phyloP scores from a whole-genome alignment of 2,888 invertebrate genomes.

The Parasteatoda lunata region DNA sequence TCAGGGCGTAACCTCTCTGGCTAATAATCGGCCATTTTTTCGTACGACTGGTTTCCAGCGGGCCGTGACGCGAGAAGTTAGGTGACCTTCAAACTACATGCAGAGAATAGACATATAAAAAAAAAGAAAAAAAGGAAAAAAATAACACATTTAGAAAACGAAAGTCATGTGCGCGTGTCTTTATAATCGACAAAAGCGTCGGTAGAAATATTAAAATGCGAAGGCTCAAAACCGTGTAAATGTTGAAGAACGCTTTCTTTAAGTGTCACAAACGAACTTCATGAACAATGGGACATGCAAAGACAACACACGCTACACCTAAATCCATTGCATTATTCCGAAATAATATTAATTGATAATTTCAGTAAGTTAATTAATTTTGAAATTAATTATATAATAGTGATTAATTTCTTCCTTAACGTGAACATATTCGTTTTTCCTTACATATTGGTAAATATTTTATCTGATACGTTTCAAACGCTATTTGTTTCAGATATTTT shows the following conservation, averaged over 20 bases:
- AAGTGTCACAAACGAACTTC: not conserved
- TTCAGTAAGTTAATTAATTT: not conserved
- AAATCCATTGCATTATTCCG: not conserved
- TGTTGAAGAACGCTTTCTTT: not conserved
- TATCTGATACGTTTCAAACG: too few species aligned
- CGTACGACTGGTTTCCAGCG: slow-evolving; percentile 58
- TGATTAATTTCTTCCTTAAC: too few species aligned
- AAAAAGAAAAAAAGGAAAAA: slow-evolving; percentile 3
- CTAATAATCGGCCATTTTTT: slow-evolving; percentile 64
- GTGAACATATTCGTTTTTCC: too few species aligned
- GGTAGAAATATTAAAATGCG: slow-evolving; percentile 18
- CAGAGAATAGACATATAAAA: slow-evolving; percentile 20
- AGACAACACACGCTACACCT: not conserved
- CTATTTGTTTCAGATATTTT: too few species aligned
- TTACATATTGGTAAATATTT: too few species aligned
- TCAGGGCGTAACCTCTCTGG: slow-evolving; percentile 52
- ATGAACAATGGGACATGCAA: not conserved
- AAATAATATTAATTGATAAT: not conserved
- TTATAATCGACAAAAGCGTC: slow-evolving; percentile 19
- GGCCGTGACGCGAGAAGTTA: slow-evolving; percentile 61
- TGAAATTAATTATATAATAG: too few species aligned
- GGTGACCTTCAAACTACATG: slow-evolving; percentile 57
- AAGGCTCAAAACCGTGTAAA: slow-evolving; percentile 38
- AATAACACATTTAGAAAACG: slow-evolving; percentile 4
- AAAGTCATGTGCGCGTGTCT: slow-evolving; percentile 45